Evolutionary conservation across 2,797 vertebrate genomes (phyloP).

Genomic region (Lerista edwardsae): DNA sequence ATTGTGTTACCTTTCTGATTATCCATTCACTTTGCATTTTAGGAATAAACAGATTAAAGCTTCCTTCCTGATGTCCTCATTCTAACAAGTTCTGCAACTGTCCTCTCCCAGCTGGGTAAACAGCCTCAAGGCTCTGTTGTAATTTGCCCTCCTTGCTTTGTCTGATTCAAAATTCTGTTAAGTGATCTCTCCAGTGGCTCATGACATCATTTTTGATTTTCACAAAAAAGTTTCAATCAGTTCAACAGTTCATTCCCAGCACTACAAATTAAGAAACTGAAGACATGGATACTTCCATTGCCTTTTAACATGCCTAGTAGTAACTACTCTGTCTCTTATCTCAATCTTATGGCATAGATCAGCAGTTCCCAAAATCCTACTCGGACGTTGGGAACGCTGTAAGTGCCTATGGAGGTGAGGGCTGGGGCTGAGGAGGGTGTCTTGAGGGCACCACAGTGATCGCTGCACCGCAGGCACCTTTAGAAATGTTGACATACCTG

Average conservation of each 20-base stretch:
- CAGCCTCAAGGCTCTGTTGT: constrained; percentile 59
- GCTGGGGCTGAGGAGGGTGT: too few relatives aligned
- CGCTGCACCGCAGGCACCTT: too few relatives aligned
- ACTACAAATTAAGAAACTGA: neutral
- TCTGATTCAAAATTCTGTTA: constrained; percentile 52
- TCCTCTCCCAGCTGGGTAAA: constrained; percentile 63
- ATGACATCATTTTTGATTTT: constrained; percentile 49
- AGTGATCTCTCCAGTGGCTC: constrained; percentile 46
- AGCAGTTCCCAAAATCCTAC: too few relatives aligned
- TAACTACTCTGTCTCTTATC: neutral
- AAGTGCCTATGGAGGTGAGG: too few relatives aligned
- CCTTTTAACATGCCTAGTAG: neutral
- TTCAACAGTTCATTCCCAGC: neutral
- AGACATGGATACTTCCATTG: neutral
- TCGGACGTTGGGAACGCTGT: too few relatives aligned
- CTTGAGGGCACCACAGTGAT: too few relatives aligned
- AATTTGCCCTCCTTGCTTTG: constrained; percentile 57
- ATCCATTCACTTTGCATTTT: constrained; percentile 63
- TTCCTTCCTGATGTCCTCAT: constrained; percentile 62
- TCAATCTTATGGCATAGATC: neutral
- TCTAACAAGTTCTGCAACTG: constrained; percentile 56
- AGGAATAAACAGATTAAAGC: constrained; percentile 67
- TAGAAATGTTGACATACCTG: too few relatives aligned
- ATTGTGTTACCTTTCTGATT: constrained; percentile 67
- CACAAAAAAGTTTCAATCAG: constrained; percentile 16